Percentiles rank a stretch among this genome's conserved stretches.
Evolutionary conservation across 1,140 invertebrate genomes (phyloP).

Genomic region (Ridgeia piscesae): DNA sequence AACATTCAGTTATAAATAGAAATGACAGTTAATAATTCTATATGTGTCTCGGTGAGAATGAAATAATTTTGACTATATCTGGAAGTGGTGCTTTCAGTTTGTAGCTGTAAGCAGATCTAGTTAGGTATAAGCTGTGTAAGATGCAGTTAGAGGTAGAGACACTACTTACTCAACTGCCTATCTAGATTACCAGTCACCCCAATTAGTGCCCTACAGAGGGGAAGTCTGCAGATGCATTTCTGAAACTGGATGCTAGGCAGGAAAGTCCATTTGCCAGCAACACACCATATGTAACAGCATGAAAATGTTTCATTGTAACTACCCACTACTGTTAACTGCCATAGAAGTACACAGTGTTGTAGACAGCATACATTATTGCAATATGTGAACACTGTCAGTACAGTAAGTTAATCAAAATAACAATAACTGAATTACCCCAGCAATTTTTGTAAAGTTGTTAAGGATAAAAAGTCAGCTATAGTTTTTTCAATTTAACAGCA

Average conservation of each 20-base stretch:
- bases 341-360: too few relatives aligned
- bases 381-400: too few relatives aligned
- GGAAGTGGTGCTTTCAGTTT: not conserved
- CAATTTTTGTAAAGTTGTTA: too few relatives aligned
- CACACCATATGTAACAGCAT: too few relatives aligned
- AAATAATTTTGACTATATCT: not conserved
- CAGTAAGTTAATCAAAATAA: too few relatives aligned
- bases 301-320: too few relatives aligned
- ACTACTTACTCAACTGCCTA: not conserved
- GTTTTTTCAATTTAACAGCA: too few relatives aligned
- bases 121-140: not conserved
- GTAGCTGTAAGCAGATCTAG: not conserved
- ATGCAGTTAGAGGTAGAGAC: not conserved
- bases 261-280: too few relatives aligned
- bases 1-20: not conserved
- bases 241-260: not conserved
- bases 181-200: not conserved
- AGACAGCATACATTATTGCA: too few relatives aligned
- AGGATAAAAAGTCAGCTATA: too few relatives aligned
- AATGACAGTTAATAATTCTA: not conserved
- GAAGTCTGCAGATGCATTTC: not conserved
- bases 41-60: not conserved
- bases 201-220: not conserved
- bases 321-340: too few relatives aligned
- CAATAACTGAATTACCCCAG: too few relatives aligned